Evolutionary conservation across 2,797 vertebrate species (phyloP).

Genomic region (Sebastes minor): DNA sequence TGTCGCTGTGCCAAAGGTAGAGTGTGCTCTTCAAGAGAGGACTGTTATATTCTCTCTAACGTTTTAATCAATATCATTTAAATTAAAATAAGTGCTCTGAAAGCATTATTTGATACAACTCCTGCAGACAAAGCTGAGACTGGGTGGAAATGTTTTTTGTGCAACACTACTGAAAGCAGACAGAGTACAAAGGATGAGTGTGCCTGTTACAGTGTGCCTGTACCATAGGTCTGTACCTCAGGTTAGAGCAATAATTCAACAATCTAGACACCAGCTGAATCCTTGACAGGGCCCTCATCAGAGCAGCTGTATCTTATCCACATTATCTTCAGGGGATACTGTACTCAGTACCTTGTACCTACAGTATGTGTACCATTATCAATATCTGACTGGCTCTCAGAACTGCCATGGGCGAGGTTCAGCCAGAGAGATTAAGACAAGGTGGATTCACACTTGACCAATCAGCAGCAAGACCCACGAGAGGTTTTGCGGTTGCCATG

Average conservation of each 20-base stretch:
- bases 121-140: slow-evolving; percentile 39
- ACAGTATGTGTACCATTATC: slow-evolving; percentile 51
- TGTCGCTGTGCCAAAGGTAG: slow-evolving; percentile 31
- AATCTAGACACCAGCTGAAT: slow-evolving; percentile 37
- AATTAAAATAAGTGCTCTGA: slow-evolving; percentile 39
- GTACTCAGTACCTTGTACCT: slow-evolving; percentile 44
- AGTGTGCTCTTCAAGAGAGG: slow-evolving; percentile 52
- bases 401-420: slow-evolving; percentile 32
- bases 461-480: slow-evolving; percentile 92
- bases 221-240: slow-evolving; percentile 44
- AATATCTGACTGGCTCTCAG: slow-evolving; percentile 32
- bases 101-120: slow-evolving; percentile 33
- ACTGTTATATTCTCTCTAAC: slow-evolving; percentile 7
- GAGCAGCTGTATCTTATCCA: slow-evolving; percentile 39
- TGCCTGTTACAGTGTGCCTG: slow-evolving; percentile 45
- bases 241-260: slow-evolving; percentile 29
- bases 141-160: slow-evolving; percentile 33
- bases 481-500: slow-evolving; percentile 90
- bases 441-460: slow-evolving; percentile 36
- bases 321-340: slow-evolving; percentile 31
- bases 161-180: slow-evolving; percentile 50
- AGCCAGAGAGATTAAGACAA: slow-evolving; percentile 35
- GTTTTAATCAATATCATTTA: slow-evolving; percentile 2
- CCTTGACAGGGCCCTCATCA: slow-evolving; percentile 21
- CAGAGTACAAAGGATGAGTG: slow-evolving; percentile 31